phyloP scores from a whole-genome alignment of 2,113 vertebrate genomes.

The Colaptes auratus region DNA sequence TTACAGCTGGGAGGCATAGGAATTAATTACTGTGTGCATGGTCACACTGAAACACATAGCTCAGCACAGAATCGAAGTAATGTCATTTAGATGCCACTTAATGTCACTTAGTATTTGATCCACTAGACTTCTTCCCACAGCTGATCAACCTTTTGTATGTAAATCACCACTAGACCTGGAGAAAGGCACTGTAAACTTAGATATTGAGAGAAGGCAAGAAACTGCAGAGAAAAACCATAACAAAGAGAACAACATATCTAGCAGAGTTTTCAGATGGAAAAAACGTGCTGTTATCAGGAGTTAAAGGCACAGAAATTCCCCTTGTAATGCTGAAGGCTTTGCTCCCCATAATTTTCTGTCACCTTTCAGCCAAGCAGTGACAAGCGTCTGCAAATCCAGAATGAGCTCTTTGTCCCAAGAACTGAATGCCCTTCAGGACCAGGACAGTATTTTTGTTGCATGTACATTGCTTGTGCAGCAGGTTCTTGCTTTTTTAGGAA shows the following conservation, averaged over 20 bases:
- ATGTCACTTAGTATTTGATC: slow-evolving; percentile 59
- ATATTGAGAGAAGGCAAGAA: background rate
- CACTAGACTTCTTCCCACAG: slow-evolving; percentile 36
- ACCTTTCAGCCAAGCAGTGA: background rate
- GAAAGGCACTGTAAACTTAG: slow-evolving; percentile 5
- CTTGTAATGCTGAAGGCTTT: background rate
- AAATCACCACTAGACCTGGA: slow-evolving; percentile 11
- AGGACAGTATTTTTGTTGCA: background rate
- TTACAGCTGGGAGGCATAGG: slow-evolving; percentile 15
- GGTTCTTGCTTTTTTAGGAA: background rate
- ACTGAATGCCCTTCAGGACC: background rate
- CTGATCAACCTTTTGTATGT: slow-evolving; percentile 52
- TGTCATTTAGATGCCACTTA: slow-evolving; percentile 54
- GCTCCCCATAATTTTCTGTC: background rate
- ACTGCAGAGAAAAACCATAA: background rate
- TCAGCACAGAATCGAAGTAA: slow-evolving; percentile 55
- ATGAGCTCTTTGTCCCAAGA: background rate
- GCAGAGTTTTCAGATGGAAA: background rate
- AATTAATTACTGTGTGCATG: slow-evolving; percentile 35
- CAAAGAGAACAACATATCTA: background rate
- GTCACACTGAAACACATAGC: slow-evolving; percentile 34
- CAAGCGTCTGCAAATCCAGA: background rate
- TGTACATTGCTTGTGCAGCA: background rate
- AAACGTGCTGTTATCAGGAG: background rate
- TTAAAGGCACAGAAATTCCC: background rate